These are phyloP conservation scores for Selenia dentaria DNA, from an alignment of 2,888 invertebrate genomes.

Conservation along the genomic window DNA sequence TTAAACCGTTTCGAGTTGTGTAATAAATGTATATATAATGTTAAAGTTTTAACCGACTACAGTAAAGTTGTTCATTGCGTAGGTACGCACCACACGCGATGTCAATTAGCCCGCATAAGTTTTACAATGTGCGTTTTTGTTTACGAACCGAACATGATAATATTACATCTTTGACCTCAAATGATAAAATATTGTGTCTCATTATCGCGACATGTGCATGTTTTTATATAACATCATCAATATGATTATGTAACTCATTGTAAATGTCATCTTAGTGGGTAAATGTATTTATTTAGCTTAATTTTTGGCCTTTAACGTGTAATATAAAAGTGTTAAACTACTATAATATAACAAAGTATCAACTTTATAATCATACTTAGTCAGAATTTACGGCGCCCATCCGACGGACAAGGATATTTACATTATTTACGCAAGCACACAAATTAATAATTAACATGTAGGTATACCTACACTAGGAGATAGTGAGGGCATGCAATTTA, in stretches of 20 bases:
- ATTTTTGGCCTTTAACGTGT: no score
- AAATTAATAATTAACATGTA: background rate
- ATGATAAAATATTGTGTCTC: constrained; percentile 29
- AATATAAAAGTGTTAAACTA: no score
- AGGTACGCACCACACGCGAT: constrained; percentile 52
- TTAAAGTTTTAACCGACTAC: constrained; percentile 45
- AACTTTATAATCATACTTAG: no score
- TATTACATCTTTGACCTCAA: constrained; percentile 47
- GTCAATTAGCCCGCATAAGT: constrained; percentile 65
- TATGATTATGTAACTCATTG: no score
- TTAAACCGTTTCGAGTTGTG: constrained; percentile 22
- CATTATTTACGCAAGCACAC: no score
- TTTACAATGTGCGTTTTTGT: constrained; percentile 58
- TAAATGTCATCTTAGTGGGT: background rate
- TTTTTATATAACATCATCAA: constrained; percentile 1
- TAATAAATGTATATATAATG: constrained; percentile 36
- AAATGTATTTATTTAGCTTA: no score
- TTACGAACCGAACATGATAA: constrained; percentile 43
- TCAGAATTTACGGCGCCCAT: no score
- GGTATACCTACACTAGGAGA: background rate
- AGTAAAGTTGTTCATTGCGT: constrained; percentile 46
- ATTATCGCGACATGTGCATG: constrained; percentile 17
- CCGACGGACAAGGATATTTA: no score
- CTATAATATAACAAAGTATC: no score
- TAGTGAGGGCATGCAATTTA: constrained; percentile 37